Evolutionary conservation across 1,140 invertebrate species (phyloP), one percentile per base, ranked within the genome.

Genomic region (Drosophila ogumai): DNA sequence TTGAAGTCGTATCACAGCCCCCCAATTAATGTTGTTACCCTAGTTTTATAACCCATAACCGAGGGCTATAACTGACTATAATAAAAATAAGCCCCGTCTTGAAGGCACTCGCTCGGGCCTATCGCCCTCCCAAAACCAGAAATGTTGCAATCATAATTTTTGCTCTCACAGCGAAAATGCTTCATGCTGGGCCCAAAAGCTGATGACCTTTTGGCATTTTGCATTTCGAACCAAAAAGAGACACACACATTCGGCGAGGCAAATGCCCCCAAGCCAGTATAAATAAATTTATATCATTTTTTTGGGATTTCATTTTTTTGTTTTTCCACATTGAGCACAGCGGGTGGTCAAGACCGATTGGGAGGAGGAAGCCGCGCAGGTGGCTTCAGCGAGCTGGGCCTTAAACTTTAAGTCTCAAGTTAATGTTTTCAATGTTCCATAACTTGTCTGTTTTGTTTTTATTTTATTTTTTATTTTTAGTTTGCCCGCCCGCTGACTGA

Each of bases 211-310:
- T 88, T 87, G 80, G 38, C 84, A 87, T 84, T 84, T 84, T 79
- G 80, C 79, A 82, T 82, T 74, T 82, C 46, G 38, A 69, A 54
- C 38, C 36, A 56, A 46, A 59, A 57, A 56, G 22, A 61, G 79
- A 82, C 52, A 72, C 68, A 72, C 44, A 73, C 34, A 22, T 22
- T 59, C 52, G 69, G 17, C 49, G 46, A 72, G 69, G 81, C 73
- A 64, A 81, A 67, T 49, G 79, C 82, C 77, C 68, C 56, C 57
- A 56, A 82, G 81, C 57, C 61, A 79, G 73, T 82, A 82, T 75
- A 72, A 82, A 82, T 79, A 87, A 82, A 88, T 84, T 87, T 84
- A 87, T 88, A 87, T 88, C 80, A 87, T 80, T 88, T 87, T 82
- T 82, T 79, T 65, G 46, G 50, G 57, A 66, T 52, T 38, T 38